A percentile compares a stretch with the other conserved stretches of the same genome.
These are phyloP conservation scores for Drosophila busckii DNA, from an alignment of 1,140 invertebrate genomes.

Conservation along the genomic window DNA sequence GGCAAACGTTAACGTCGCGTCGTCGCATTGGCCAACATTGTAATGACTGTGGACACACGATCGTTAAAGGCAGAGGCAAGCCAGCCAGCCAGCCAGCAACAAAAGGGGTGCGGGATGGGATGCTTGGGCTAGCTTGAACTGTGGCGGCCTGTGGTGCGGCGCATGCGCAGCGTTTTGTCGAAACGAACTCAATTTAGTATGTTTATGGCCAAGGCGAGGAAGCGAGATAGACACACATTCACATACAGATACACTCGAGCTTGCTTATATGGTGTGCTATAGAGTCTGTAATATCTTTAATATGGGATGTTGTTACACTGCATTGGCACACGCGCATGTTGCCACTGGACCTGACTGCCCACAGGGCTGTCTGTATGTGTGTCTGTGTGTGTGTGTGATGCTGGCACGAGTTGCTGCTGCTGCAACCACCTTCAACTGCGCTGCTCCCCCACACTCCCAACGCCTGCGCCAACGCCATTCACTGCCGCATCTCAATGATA, in stretches of 20 bases:
- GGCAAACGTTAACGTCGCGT: slow-evolving; percentile 14
- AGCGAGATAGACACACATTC: slow-evolving; percentile 8
- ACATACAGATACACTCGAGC: slow-evolving; percentile 14
- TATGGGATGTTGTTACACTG: slow-evolving; percentile 76
- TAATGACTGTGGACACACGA: slow-evolving; percentile 78
- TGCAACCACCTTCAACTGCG: background rate
- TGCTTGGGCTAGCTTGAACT: no score
- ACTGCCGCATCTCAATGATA: slow-evolving; percentile 30
- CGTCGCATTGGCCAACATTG: slow-evolving; percentile 73
- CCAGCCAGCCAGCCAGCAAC: slow-evolving; percentile 21
- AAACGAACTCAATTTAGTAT: slow-evolving; percentile 76
- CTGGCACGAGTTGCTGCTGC: slow-evolving; percentile 33
- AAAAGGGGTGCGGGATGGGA: slow-evolving; percentile 6
- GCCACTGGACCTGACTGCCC: slow-evolving; percentile 67
- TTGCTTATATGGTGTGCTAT: slow-evolving; percentile 72
- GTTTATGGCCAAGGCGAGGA: slow-evolving; percentile 51
- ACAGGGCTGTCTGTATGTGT: slow-evolving; percentile 13
- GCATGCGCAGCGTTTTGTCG: slow-evolving; percentile 64
- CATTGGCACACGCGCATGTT: slow-evolving; percentile 77
- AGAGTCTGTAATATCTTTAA: slow-evolving; percentile 77
- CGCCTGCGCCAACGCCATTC: background rate
- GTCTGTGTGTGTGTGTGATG: slow-evolving; percentile 11
- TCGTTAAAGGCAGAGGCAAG: slow-evolving; percentile 69
- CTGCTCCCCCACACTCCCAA: background rate
- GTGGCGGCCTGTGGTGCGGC: slow-evolving; percentile 31